Base-by-base conservation (phyloP, 2,797 vertebrate species). In the Mus spretus region DNA sequence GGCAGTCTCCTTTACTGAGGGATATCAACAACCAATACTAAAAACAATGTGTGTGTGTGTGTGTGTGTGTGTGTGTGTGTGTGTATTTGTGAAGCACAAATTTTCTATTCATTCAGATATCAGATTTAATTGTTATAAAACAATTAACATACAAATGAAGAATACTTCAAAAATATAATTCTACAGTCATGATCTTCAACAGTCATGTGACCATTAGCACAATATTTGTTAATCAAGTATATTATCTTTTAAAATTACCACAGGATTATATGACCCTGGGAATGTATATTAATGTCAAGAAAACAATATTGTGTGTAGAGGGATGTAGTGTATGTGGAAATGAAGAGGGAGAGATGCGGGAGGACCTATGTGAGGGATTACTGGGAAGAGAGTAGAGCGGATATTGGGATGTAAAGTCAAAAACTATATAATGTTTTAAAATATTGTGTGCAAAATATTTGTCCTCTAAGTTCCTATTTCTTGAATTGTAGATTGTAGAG, bases 71-170 rank as follows among this genome's bases (percentile, higher is more conserved):
- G 8, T 74, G 4, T 70, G 34, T n/a, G 67, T 70, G 67, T 8
- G 31, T 80, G 50, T 55, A 67, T 55, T 44, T 96, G 96, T 93
- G 4, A 37, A 67, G 85, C 47, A 79, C 57, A 19, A 34, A 53
- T 63, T 81, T 74, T 75, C 34, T 95, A 26, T 77, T 40, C 84
- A 74, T 93, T 95, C 34, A 95, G 88, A 97, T 15, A 17, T 63
- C 47, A 44, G 57, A 34, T 63, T 83, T 80, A 91, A 86, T 90
- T 97, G 47, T 90, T 74, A 96, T 92, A 50, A 97, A 34, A 14
- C 96, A 97, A 97, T 96, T 93, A 86, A 97, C 95, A 96, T 96
- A 70, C 47, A 98, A 95, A 98, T 28, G 40, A 75, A 75, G 11
- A 31, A 31, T 59, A 65, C 94, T 93, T 96, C 72, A 81, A 96